A percentile compares a stretch with the other conserved stretches of the same genome.
phyloP scores from a whole-genome alignment of 2,113 vertebrate species.

The Ammodytes marinus region DNA sequence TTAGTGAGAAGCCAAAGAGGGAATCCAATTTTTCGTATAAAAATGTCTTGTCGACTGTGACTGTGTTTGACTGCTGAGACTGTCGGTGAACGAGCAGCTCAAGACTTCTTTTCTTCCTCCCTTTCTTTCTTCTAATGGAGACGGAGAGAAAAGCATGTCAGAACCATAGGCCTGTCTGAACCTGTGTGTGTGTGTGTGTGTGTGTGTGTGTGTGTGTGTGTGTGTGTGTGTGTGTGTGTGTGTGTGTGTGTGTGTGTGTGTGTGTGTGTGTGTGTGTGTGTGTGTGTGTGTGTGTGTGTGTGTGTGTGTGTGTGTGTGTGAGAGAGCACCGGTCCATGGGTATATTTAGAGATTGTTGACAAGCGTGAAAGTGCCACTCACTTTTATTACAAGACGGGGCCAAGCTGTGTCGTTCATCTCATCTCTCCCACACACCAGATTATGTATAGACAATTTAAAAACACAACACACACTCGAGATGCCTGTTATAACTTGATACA shows the following conservation, averaged over 20 bases:
- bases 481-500: background rate
- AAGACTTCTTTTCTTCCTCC: slow-evolving; percentile 21
- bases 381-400: slow-evolving; percentile 62
- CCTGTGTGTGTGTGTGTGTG: slow-evolving; percentile 16
- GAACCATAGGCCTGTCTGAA: slow-evolving; percentile 44
- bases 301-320: background rate
- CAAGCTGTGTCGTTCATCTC: too few species aligned
- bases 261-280: slow-evolving; percentile 1
- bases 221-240: slow-evolving; percentile 26
- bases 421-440: slow-evolving; percentile 24
- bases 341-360: slow-evolving; percentile 84
- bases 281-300: slow-evolving; percentile 1
- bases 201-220: background rate
- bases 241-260: slow-evolving; percentile 10
- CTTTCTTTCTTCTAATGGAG: slow-evolving; percentile 53
- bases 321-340: slow-evolving; percentile 59
- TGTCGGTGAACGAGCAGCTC: slow-evolving; percentile 49
- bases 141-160: slow-evolving; percentile 62
- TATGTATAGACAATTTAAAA: slow-evolving; percentile 14
- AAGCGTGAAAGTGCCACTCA: slow-evolving; percentile 83
- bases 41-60: slow-evolving; percentile 73
- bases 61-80: slow-evolving; percentile 47
- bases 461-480: background rate
- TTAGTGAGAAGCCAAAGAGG: slow-evolving; percentile 61
- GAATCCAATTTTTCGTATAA: slow-evolving; percentile 75